phyloP scores from a whole-genome alignment of 2,888 invertebrate species.

The Drosophila helvetica region DNA sequence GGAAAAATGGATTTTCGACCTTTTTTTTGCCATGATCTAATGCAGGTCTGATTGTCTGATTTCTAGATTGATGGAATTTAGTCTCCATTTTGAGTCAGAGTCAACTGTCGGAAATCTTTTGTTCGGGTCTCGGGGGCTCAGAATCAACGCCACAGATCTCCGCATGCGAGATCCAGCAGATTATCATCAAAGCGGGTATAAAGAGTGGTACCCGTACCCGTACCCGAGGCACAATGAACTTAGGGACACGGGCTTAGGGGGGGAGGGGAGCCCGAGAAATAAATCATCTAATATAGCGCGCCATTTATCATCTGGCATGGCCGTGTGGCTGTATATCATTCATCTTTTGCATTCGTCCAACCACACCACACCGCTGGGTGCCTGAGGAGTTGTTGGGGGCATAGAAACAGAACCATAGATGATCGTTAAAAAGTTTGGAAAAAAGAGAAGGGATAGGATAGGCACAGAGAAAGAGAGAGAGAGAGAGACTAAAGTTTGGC shows the following conservation, averaged over 20 bases:
- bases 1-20: neutral
- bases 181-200: constrained; percentile 21
- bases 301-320: constrained; percentile 75
- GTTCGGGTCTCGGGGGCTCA: constrained; percentile 16
- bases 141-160: constrained; percentile 37
- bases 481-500: constrained; percentile 18
- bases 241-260: constrained; percentile 25
- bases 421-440: neutral
- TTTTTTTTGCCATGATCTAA: neutral
- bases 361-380: constrained; percentile 65
- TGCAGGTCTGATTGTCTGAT: neutral
- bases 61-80: constrained; percentile 34
- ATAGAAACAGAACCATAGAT: constrained; percentile 20
- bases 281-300: constrained; percentile 79
- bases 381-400: constrained; percentile 46
- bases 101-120: constrained; percentile 27
- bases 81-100: constrained; percentile 22
- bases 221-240: constrained; percentile 66
- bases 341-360: constrained; percentile 58
- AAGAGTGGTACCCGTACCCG: neutral
- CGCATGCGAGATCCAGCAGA: constrained; percentile 34
- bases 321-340: constrained; percentile 67
- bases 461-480: neutral
- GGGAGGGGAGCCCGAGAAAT: constrained; percentile 48
- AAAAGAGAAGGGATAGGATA: neutral